phyloP scores from a whole-genome alignment of 2,888 invertebrate genomes.

The Anagyrus pseudococci region DNA sequence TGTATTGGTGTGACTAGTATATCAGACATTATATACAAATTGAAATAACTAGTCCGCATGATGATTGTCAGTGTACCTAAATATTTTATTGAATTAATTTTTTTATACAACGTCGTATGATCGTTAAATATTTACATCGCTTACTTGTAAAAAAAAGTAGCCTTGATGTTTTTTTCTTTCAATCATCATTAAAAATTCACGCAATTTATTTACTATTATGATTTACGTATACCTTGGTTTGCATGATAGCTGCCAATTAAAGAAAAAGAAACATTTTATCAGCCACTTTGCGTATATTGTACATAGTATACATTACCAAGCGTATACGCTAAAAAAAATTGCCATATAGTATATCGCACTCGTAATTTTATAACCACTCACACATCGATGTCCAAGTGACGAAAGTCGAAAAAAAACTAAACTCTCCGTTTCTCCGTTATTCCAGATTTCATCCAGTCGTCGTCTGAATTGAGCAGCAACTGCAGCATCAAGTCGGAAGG shows the following conservation, averaged over 20 bases:
- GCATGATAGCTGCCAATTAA: constrained; percentile 12
- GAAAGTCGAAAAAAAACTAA: background rate
- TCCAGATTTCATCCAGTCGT: constrained; percentile 48
- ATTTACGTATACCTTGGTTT: constrained; percentile 11
- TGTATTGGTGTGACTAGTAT: too few species aligned
- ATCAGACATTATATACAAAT: background rate
- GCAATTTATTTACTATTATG: background rate
- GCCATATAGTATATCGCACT: too few species aligned
- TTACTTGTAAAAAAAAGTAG: background rate
- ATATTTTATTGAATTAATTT: background rate
- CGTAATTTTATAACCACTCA: too few species aligned
- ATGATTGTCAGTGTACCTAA: background rate
- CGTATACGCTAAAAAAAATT: too few species aligned
- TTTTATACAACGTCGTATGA: background rate
- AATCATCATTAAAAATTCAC: background rate
- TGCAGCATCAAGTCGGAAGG: constrained; percentile 42
- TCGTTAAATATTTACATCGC: background rate
- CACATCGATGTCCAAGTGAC: background rate
- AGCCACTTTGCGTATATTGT: too few species aligned
- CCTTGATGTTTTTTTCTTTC: constrained; percentile 1
- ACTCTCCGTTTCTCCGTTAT: constrained; percentile 37
- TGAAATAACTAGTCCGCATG: background rate
- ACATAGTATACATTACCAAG: too few species aligned
- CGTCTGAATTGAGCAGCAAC: constrained; percentile 37
- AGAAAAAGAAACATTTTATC: background rate